These are phyloP conservation scores for Holothuria leucospilota DNA, from an alignment of 53 echinoderm and acorn worm species.

Conservation along the genomic window DNA sequence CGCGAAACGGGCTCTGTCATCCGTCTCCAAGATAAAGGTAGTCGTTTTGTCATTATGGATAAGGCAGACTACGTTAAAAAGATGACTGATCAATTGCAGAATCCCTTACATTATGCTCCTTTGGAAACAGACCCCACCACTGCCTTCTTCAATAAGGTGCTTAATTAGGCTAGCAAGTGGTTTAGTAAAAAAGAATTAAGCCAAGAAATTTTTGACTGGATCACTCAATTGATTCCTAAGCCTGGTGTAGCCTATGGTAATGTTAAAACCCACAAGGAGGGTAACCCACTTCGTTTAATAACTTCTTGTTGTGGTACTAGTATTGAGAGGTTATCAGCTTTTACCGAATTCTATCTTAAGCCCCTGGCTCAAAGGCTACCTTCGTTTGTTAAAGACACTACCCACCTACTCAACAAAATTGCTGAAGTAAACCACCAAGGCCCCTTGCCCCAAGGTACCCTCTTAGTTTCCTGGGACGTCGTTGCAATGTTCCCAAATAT, in stretches of 20 bases:
- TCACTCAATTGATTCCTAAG: too few relatives aligned
- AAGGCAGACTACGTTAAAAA: background rate
- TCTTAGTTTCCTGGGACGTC: too few relatives aligned
- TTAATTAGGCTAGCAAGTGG: too few relatives aligned
- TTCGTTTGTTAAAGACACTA: too few relatives aligned
- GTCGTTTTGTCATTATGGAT: background rate
- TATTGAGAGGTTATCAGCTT: too few relatives aligned
- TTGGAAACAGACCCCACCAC: background rate
- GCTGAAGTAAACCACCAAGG: too few relatives aligned
- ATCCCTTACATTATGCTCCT: conserved; percentile 3
- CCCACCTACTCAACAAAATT: conserved; percentile 2
- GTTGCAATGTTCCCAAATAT: too few relatives aligned
- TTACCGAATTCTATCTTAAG: too few relatives aligned
- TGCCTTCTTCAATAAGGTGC: background rate
- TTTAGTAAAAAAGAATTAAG: too few relatives aligned
- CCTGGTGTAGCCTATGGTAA: too few relatives aligned
- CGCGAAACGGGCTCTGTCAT: background rate
- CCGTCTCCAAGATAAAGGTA: background rate
- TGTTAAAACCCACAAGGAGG: background rate
- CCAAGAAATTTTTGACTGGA: too few relatives aligned
- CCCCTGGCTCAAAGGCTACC: too few relatives aligned
- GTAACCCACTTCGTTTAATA: background rate
- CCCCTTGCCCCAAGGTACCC: background rate
- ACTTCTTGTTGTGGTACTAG: conserved; percentile 6
- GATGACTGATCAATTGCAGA: background rate